Conservation (phyloP, 2,797 vertebrate genomes). For the Pogonophryne albipinna region DNA sequence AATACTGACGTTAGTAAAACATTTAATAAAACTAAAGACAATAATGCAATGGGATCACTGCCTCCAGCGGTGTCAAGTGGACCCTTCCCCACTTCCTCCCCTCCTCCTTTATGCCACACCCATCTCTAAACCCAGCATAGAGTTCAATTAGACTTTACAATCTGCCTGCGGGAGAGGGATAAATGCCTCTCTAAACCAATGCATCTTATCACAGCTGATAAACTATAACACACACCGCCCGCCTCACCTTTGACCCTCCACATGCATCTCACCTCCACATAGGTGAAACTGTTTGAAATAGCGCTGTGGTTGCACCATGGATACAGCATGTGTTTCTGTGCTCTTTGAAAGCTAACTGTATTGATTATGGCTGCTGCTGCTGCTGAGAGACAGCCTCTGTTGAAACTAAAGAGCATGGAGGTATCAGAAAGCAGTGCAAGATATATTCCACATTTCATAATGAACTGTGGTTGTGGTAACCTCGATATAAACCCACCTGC, state of each 20-base stretch:
- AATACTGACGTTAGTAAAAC: too few relatives aligned
- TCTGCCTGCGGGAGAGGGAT: conserved; percentile 10
- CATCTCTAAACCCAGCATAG: too few relatives aligned
- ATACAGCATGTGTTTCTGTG: not conserved
- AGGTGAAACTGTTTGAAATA: not conserved
- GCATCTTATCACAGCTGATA: conserved; percentile 67
- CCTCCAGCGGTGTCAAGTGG: too few relatives aligned
- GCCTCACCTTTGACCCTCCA: conserved; percentile 69
- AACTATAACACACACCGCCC: conserved; percentile 19
- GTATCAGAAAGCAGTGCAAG: conserved; percentile 4
- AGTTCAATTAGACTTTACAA: not conserved
- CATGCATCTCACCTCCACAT: conserved; percentile 12
- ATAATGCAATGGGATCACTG: too few relatives aligned
- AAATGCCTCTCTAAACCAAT: not conserved
- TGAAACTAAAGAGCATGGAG: conserved; percentile 16
- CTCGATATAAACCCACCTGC: not conserved
- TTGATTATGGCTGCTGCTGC: conserved; percentile 8
- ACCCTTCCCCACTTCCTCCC: too few relatives aligned
- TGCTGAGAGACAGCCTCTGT: not conserved
- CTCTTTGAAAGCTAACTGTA: conserved; percentile 31
- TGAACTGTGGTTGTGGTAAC: not conserved
- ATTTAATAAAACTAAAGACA: too few relatives aligned
- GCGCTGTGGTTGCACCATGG: not conserved
- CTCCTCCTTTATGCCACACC: too few relatives aligned
- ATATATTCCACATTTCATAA: conserved; percentile 18